phyloP scores from a whole-genome alignment of 2,113 vertebrate genomes.

The Procapra przewalskii region DNA sequence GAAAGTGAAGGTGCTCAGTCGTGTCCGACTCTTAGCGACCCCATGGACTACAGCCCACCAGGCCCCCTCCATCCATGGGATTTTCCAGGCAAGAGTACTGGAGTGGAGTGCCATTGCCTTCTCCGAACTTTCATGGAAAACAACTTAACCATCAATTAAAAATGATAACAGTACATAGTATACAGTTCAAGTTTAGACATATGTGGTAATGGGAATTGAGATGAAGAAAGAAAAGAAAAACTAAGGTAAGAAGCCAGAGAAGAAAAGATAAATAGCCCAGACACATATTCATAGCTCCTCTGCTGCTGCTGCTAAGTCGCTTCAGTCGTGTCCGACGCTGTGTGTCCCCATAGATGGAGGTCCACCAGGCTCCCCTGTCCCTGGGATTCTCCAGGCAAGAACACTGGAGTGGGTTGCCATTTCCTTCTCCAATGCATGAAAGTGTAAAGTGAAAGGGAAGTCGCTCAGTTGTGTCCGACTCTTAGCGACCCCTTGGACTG shows the following conservation, averaged over 20 bases:
- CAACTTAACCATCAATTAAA: background rate
- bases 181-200: background rate
- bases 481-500: too few species aligned
- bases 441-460: too few species aligned
- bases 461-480: accelerated
- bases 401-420: too few species aligned
- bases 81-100: too few species aligned
- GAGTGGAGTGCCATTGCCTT: too few species aligned
- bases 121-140: background rate
- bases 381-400: too few species aligned
- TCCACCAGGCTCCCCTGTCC: background rate
- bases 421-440: too few species aligned
- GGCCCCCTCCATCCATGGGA: too few species aligned
- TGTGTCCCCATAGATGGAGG: background rate
- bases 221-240: background rate
- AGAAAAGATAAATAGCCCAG: background rate
- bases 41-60: too few species aligned
- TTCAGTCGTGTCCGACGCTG: background rate
- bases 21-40: too few species aligned
- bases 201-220: background rate
- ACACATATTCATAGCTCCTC: background rate
- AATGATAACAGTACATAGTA: background rate
- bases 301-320: background rate
- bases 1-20: too few species aligned
- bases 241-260: background rate